These are phyloP conservation scores for Anarsia innoxiella DNA, from an alignment of 2,888 invertebrate species.

Conservation along the genomic window DNA sequence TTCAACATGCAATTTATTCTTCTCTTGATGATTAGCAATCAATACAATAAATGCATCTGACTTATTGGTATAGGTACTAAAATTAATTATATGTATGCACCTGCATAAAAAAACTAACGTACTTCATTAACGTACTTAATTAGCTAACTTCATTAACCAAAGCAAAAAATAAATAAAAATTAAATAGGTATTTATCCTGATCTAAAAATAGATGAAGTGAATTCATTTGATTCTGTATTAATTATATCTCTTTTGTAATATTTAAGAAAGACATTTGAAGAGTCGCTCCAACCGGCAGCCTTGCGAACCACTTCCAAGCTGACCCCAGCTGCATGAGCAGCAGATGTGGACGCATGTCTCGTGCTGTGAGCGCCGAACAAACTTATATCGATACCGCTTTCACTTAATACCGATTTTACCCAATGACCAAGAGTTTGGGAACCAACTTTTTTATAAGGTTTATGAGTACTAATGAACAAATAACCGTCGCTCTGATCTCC, in stretches of 20 bases:
- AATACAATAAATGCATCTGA: background rate
- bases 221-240: background rate
- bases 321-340: slow-evolving; percentile 11
- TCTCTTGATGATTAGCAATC: background rate
- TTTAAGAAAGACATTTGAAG: slow-evolving; percentile 9
- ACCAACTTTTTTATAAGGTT: slow-evolving; percentile 3
- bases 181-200: too few species aligned
- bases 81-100: background rate
- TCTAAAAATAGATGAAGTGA: background rate
- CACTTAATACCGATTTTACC: background rate
- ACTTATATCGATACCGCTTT: slow-evolving; percentile 2
- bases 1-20: background rate
- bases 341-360: slow-evolving; percentile 2
- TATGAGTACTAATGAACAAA: background rate
- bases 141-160: too few species aligned
- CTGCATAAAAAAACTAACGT: background rate
- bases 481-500: background rate
- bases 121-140: background rate
- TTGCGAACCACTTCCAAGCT: slow-evolving; percentile 16
- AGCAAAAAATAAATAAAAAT: too few species aligned
- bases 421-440: slow-evolving; percentile 5
- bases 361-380: slow-evolving; percentile 5
- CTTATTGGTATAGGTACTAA: background rate
- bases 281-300: slow-evolving; percentile 15
- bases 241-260: background rate